A percentile compares a stretch with the other conserved stretches of the same genome.
Evolutionary conservation across 2,888 invertebrate genomes (phyloP).

Genomic region (Julus scandinavius): DNA sequence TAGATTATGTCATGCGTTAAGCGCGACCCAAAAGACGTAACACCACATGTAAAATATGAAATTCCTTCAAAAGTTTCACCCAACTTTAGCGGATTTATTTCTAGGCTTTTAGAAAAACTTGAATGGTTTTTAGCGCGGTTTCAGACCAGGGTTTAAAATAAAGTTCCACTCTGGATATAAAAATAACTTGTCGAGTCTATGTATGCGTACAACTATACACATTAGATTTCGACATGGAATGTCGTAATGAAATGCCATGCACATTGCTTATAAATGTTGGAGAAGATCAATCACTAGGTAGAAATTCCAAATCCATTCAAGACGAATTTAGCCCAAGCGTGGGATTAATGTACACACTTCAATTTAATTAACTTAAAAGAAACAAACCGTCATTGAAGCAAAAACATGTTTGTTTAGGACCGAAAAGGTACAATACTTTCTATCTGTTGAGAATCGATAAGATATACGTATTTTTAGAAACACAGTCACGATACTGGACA

Average conservation of each 20-base stretch:
- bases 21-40: background rate
- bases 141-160: slow-evolving; percentile 17
- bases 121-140: slow-evolving; percentile 1
- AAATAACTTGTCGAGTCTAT: background rate
- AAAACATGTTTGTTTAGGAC: background rate
- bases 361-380: slow-evolving; percentile 34
- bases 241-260: background rate
- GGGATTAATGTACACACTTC: background rate
- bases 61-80: background rate
- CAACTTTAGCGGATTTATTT: background rate
- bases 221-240: background rate
- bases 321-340: background rate
- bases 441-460: background rate
- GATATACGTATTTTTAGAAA: background rate
- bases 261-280: background rate
- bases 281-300: background rate
- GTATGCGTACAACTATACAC: background rate
- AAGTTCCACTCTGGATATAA: slow-evolving; percentile 9
- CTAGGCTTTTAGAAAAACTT: background rate
- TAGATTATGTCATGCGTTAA: slow-evolving; percentile 16
- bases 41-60: slow-evolving; percentile 8
- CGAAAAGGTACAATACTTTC: background rate
- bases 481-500: background rate
- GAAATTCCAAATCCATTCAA: background rate
- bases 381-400: background rate